Evolutionary conservation across 2,888 invertebrate species (phyloP).

Genomic region (Smittia sp.): DNA sequence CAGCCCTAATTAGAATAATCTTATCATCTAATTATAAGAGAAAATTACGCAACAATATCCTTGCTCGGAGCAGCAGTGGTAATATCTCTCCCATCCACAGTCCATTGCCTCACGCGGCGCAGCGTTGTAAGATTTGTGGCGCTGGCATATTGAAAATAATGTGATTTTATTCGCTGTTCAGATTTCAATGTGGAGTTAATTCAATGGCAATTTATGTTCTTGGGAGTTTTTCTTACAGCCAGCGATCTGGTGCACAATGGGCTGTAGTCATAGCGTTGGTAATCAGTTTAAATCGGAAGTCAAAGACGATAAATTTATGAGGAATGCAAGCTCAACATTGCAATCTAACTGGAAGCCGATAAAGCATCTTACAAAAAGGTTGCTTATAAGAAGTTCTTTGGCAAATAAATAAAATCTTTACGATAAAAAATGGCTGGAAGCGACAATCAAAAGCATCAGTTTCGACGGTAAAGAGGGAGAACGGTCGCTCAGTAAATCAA

Average conservation of each 20-base stretch:
- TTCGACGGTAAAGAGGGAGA: neutral
- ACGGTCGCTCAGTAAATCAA: neutral
- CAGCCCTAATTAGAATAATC: conserved; percentile 20
- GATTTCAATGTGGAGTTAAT: conserved; percentile 21
- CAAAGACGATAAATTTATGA: neutral
- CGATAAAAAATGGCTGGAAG: neutral
- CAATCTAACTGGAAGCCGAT: neutral
- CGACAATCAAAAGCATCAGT: conserved; percentile 9
- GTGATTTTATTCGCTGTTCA: neutral
- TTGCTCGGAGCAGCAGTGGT: neutral
- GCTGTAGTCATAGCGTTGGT: neutral
- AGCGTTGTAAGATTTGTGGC: conserved; percentile 31
- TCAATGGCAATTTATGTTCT: conserved; percentile 32
- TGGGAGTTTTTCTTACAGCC: neutral
- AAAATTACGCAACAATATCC: conserved; percentile 22
- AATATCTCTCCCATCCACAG: neutral
- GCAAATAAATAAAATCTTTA: conserved; percentile 4
- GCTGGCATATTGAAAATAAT: conserved; percentile 8
- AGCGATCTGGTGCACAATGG: neutral
- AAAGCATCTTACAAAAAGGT: neutral
- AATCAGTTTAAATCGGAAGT: neutral
- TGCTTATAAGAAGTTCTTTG: neutral
- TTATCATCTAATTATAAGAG: conserved; percentile 27
- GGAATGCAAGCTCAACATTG: neutral
- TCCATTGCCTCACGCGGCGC: conserved; percentile 8